Evolutionary conservation across 2,113 vertebrate genomes (phyloP).

Genomic region (Paradisaea rubra): DNA sequence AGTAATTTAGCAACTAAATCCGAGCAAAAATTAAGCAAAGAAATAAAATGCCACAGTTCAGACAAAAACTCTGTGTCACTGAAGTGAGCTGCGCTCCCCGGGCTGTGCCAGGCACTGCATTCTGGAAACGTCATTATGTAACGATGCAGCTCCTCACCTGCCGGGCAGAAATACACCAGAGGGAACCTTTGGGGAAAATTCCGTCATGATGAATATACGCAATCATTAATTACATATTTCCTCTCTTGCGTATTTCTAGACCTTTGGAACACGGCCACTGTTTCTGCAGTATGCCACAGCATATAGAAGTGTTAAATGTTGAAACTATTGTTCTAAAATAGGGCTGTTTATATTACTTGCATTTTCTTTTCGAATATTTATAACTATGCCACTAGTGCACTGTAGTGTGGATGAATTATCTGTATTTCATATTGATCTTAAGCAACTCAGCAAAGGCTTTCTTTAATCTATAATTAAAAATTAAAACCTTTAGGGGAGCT

Average conservation of each 20-base stretch:
- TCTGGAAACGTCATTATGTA: neutral
- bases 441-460: neutral
- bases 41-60: neutral
- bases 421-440: conserved; percentile 53
- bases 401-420: conserved; percentile 8
- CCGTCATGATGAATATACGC: neutral
- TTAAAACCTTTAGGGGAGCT: conserved; percentile 53
- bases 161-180: neutral
- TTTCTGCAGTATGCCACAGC: neutral
- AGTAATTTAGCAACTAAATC: neutral
- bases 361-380: conserved; percentile 39
- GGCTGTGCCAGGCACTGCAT: neutral
- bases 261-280: neutral
- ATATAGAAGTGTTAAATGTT: neutral
- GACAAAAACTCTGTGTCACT: neutral
- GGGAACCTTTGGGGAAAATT: neutral
- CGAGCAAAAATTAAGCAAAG: neutral
- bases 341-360: neutral
- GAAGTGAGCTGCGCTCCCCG: neutral
- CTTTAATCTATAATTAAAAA: conserved; percentile 62
- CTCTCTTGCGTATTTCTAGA: neutral
- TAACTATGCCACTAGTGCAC: neutral
- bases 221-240: neutral
- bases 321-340: neutral
- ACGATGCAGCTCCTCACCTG: neutral